These are phyloP conservation scores for Ricordea florida DNA, from an alignment of 92 coral and sea anemone species.

Conservation along the genomic window DNA sequence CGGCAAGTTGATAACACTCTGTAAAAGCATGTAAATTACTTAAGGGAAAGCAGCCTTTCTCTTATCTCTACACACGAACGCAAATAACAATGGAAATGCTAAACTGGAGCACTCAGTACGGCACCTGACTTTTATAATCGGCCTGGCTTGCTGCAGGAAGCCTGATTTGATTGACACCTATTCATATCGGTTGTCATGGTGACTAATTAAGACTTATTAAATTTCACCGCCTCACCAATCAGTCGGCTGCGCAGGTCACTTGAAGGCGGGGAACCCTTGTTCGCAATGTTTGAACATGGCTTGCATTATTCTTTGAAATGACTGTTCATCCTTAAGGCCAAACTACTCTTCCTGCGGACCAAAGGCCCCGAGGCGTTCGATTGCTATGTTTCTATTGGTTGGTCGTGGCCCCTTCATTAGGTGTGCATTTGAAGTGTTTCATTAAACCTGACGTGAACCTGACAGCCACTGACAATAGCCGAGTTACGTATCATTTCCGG, in stretches of 20 bases:
- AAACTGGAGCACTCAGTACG: conserved; percentile 49
- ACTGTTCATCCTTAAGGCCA: not conserved
- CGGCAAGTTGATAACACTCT: conserved; percentile 26
- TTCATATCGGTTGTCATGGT: conserved; percentile 52
- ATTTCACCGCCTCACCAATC: conserved; percentile 80
- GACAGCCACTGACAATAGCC: conserved; percentile 71
- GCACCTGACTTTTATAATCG: conserved; percentile 47
- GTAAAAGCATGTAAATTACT: conserved; percentile 75
- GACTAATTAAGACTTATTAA: conserved; percentile 85
- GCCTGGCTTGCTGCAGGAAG: conserved; percentile 47
- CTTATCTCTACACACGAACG: conserved; percentile 68
- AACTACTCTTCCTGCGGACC: not conserved
- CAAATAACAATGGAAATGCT: conserved; percentile 59
- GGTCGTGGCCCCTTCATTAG: not conserved
- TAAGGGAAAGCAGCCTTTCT: conserved; percentile 54
- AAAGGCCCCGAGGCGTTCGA: conserved; percentile 6
- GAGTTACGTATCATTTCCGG: conserved; percentile 79
- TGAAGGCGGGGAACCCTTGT: conserved; percentile 29
- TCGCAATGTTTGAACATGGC: conserved; percentile 20
- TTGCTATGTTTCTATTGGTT: conserved; percentile 7
- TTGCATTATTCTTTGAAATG: conserved; percentile 16
- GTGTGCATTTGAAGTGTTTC: conserved; percentile 42
- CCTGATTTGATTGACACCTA: conserved; percentile 77
- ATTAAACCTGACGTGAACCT: conserved; percentile 69
- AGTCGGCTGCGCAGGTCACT: not conserved